phyloP scores from a whole-genome alignment of 2,113 vertebrate species.

The Struthidea cinerea region DNA sequence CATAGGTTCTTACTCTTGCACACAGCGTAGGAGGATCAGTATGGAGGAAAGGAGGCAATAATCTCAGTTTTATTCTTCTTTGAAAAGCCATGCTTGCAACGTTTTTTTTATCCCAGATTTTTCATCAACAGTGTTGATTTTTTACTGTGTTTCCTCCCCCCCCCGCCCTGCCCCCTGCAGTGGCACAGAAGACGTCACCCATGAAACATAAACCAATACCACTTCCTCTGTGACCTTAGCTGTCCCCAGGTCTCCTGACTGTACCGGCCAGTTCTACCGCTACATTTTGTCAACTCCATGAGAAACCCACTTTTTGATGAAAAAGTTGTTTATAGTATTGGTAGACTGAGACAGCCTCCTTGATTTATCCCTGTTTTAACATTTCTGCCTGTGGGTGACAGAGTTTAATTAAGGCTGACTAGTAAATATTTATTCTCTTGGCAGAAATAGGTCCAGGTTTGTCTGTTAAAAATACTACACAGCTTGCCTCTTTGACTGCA shows the following conservation, averaged over 20 bases:
- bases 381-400: constrained; percentile 47
- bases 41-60: background rate
- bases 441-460: constrained; percentile 56
- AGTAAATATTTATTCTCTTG: constrained; percentile 70
- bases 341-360: background rate
- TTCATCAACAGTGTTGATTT: background rate
- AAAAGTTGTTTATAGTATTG: background rate
- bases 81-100: background rate
- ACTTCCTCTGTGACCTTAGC: background rate
- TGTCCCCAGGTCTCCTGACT: background rate
- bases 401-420: constrained; percentile 58
- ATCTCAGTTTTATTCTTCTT: background rate
- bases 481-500: background rate
- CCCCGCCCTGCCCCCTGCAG: background rate
- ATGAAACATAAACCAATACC: background rate
- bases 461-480: constrained; percentile 30
- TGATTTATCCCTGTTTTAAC: constrained; percentile 43
- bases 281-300: background rate
- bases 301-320: background rate
- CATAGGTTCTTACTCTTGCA: background rate
- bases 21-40: background rate
- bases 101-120: background rate
- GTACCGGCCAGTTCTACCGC: accelerated
- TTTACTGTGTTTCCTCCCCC: background rate
- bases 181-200: background rate